A percentile compares a stretch with the other conserved stretches of the same genome.
Conservation (phyloP, 2,888 invertebrate species). For the Neoascia interrupta region DNA sequence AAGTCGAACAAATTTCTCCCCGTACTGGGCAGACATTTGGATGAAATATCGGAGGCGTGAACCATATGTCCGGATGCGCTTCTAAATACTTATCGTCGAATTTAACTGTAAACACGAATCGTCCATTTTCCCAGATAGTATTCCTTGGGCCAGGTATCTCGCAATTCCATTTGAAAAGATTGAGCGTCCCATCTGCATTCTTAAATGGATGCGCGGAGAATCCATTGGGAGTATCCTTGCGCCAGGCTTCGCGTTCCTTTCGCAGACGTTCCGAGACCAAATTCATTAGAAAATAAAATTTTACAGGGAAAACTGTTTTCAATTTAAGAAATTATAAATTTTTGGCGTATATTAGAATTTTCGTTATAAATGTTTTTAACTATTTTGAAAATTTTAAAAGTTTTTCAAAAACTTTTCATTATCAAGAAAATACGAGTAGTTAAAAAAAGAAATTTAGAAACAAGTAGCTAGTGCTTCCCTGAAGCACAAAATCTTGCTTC, state of each 20-base stretch:
- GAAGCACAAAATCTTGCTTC: too few relatives aligned
- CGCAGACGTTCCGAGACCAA: constrained; percentile 17
- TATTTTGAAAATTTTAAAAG: too few relatives aligned
- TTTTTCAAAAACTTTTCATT: too few relatives aligned
- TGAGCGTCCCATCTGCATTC: constrained; percentile 37
- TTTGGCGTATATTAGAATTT: too few relatives aligned
- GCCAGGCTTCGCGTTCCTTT: constrained; percentile 49
- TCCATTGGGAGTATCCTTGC: constrained; percentile 32
- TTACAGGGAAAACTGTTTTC: too few relatives aligned
- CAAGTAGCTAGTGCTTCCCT: too few relatives aligned
- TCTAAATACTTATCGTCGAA: neutral
- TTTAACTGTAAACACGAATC: neutral
- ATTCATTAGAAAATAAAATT: too few relatives aligned
- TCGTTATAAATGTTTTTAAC: too few relatives aligned
- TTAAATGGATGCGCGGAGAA: constrained; percentile 30
- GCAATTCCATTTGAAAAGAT: constrained; percentile 10
- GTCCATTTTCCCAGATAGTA: neutral
- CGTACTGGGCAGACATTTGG: constrained; percentile 35
- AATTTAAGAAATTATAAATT: too few relatives aligned
- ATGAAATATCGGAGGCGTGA: constrained; percentile 45
- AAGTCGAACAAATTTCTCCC: constrained; percentile 34
- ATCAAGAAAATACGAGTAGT: too few relatives aligned
- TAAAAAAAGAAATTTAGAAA: too few relatives aligned
- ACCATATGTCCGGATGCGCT: neutral
- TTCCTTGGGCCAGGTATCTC: constrained; percentile 4